Percentiles rank a stretch among this genome's conserved stretches.
Conservation (phyloP, 2,113 vertebrate genomes). For the Epinephelus lanceolatus region DNA sequence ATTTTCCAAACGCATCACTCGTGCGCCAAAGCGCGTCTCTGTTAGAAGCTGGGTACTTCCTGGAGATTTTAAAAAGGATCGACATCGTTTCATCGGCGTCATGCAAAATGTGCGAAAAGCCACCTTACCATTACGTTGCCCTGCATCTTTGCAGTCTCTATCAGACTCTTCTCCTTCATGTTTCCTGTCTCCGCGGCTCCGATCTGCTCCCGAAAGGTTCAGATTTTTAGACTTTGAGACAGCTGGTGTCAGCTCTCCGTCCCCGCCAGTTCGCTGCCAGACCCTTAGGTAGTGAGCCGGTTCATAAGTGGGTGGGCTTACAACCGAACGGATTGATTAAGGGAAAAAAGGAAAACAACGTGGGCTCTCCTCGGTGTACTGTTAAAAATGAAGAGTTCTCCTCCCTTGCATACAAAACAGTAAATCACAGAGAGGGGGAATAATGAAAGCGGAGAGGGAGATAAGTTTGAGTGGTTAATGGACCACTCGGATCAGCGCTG, state of each 20-base stretch:
- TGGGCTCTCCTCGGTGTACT: slow-evolving; percentile 26
- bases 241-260: slow-evolving; percentile 50
- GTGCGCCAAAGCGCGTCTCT: slow-evolving; percentile 40
- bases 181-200: slow-evolving; percentile 42
- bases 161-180: slow-evolving; percentile 96
- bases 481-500: not conserved
- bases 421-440: not conserved
- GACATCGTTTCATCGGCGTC: slow-evolving; percentile 10
- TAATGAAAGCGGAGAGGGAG: not conserved
- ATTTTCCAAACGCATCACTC: not conserved
- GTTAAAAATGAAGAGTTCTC: slow-evolving; percentile 11
- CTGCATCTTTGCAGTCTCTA: slow-evolving; percentile 97
- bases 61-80: not conserved
- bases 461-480: slow-evolving; percentile 13
- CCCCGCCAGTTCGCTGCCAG: slow-evolving; percentile 45
- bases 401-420: not conserved
- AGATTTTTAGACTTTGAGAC: slow-evolving; percentile 71
- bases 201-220: slow-evolving; percentile 63
- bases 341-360: not conserved
- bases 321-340: slow-evolving; percentile 54
- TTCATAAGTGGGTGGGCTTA: slow-evolving; percentile 75
- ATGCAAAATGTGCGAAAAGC: not conserved
- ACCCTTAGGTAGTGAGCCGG: slow-evolving; percentile 43
- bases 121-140: slow-evolving; percentile 95
- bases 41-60: not conserved